Conservation (phyloP, 2,113 vertebrate species). For the Ondatra zibethicus region DNA sequence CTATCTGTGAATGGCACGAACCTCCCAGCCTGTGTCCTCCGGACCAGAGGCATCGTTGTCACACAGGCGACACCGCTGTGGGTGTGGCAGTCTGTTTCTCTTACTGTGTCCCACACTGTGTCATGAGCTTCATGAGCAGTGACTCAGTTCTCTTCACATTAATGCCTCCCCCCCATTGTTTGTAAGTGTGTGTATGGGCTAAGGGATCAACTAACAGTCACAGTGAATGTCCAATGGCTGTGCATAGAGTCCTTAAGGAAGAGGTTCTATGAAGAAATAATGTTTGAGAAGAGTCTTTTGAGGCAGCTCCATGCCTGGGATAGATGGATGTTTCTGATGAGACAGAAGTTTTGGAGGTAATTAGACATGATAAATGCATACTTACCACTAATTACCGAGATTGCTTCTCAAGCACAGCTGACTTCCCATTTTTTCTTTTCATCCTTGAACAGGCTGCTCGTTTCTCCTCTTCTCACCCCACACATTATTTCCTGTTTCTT, state of each 20-base stretch:
- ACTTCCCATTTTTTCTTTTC: slow-evolving; percentile 17
- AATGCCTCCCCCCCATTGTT: neutral
- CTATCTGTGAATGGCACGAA: no score
- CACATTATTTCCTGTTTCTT: neutral
- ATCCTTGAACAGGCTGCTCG: neutral
- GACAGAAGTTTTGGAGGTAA: neutral
- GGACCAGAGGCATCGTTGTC: no score
- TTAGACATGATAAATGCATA: neutral
- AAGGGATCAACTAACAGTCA: neutral
- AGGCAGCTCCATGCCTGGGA: neutral
- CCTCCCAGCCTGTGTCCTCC: no score
- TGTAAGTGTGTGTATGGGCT: neutral
- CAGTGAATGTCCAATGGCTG: no score
- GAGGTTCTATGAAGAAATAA: no score
- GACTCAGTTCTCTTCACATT: neutral
- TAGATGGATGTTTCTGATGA: neutral
- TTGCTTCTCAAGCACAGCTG: neutral
- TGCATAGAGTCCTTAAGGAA: neutral
- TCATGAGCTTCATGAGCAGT: neutral
- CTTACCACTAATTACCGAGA: neutral
- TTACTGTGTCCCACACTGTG: neutral
- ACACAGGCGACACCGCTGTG: no score
- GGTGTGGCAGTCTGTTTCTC: neutral
- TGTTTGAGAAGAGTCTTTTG: neutral
- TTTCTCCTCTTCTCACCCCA: neutral